Conservation (phyloP, 2,797 vertebrate species). For the Thaleichthys pacificus region DNA sequence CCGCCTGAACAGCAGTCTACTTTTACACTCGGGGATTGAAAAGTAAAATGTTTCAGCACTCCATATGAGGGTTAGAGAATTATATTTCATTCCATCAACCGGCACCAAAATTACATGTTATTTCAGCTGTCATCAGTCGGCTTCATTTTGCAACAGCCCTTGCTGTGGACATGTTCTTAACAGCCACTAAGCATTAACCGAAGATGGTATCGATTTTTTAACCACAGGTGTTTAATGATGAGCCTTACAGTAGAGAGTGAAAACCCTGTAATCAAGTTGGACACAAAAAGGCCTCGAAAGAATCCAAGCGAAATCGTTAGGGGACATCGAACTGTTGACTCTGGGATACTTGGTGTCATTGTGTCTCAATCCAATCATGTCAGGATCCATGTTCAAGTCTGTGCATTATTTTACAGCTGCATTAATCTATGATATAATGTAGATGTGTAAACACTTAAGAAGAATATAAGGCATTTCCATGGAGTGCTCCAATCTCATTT, state of each 20-base stretch:
- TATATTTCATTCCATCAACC: conserved; percentile 30
- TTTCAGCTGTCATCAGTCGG: conserved; percentile 11
- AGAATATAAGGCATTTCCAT: conserved; percentile 29
- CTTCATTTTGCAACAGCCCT: conserved; percentile 29
- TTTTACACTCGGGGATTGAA: conserved; percentile 28
- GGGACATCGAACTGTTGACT: neutral
- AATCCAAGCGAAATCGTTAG: neutral
- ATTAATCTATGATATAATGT: conserved; percentile 25
- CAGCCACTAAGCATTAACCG: conserved; percentile 24
- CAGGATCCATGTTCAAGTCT: neutral
- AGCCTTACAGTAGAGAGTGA: neutral
- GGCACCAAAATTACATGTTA: neutral
- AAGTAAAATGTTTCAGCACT: conserved; percentile 35
- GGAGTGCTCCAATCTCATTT: conserved; percentile 30
- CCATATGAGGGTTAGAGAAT: neutral
- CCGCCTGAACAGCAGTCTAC: conserved; percentile 34
- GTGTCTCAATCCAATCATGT: neutral
- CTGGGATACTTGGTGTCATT: neutral
- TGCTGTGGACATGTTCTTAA: conserved; percentile 31
- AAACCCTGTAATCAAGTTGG: conserved; percentile 11
- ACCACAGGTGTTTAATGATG: conserved; percentile 14
- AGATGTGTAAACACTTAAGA: conserved; percentile 33
- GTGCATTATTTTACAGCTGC: conserved; percentile 12
- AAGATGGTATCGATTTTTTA: conserved; percentile 33
- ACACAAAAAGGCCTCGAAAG: conserved; percentile 2